Percentiles rank a stretch among this genome's conserved stretches.
Conservation (phyloP, 37 sponge, comb jelly and placozoan genomes). For the Halichondria panicea region DNA sequence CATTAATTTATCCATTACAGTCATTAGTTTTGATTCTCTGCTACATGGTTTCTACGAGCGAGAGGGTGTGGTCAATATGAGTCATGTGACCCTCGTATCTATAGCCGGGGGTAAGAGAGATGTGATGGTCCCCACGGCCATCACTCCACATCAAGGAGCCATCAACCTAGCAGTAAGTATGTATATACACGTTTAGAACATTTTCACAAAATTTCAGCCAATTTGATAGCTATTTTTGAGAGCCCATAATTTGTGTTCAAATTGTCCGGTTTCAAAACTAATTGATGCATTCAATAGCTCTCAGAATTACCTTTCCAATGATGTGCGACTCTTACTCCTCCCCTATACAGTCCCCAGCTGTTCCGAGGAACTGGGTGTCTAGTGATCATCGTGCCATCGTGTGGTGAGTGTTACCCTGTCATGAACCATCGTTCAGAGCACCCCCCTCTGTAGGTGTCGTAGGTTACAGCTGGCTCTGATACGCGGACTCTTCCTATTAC, state of each 20-base stretch:
- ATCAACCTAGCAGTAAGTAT: slow-evolving; percentile 26
- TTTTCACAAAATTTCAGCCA: too few species aligned
- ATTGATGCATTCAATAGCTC: too few species aligned
- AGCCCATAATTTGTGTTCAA: too few species aligned
- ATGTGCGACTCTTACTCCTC: not conserved
- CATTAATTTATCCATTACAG: slow-evolving; percentile 10
- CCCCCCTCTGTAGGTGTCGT: slow-evolving; percentile 41
- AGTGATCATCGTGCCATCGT: slow-evolving; percentile 72
- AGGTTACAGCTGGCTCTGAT: slow-evolving; percentile 51
- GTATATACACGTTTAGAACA: too few species aligned
- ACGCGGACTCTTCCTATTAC: slow-evolving; percentile 42
- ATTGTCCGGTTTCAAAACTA: too few species aligned
- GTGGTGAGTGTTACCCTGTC: slow-evolving; percentile 42
- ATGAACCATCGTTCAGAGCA: not conserved
- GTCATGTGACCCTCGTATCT: slow-evolving; percentile 55
- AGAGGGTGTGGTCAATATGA: slow-evolving; percentile 44
- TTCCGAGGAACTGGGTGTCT: slow-evolving; percentile 65
- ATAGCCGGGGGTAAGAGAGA: slow-evolving; percentile 56
- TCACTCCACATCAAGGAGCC: slow-evolving; percentile 17
- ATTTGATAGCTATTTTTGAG: too few species aligned
- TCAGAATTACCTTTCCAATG: too few species aligned
- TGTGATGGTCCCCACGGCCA: slow-evolving; percentile 42
- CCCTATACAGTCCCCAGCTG: slow-evolving; percentile 9
- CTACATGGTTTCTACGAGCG: slow-evolving; percentile 38
- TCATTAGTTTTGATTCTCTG: slow-evolving; percentile 35